These are phyloP conservation scores for Empis stercorea DNA, from an alignment of 2,888 invertebrate genomes.

Conservation along the genomic window DNA sequence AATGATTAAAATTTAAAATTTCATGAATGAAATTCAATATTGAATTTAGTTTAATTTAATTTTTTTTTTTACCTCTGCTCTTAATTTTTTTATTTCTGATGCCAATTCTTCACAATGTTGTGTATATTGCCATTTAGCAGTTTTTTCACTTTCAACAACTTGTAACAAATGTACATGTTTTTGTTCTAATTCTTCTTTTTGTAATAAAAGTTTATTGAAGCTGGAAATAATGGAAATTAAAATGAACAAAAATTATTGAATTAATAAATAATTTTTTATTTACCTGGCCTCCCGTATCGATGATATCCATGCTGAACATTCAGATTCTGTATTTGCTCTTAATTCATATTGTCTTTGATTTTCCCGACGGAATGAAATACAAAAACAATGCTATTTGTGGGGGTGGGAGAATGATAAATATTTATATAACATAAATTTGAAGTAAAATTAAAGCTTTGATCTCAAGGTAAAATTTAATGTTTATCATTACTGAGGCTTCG, in stretches of 20 bases:
- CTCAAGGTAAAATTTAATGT: no score
- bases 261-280: conserved; percentile 17
- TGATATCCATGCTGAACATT: conserved; percentile 84
- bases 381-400: conserved; percentile 86
- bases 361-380: conserved; percentile 74
- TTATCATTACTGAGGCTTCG: no score
- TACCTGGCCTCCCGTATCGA: conserved; percentile 80
- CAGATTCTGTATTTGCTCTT: conserved; percentile 68
- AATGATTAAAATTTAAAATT: no score
- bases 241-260: no score
- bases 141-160: conserved; percentile 83
- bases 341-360: conserved; percentile 80
- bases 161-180: conserved; percentile 80
- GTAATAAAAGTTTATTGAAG: conserved; percentile 76
- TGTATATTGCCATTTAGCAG: conserved; percentile 86
- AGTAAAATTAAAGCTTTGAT: no score
- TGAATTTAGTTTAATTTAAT: neutral
- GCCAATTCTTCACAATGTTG: conserved; percentile 86
- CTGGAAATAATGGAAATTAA: conserved; percentile 37
- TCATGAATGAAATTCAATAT: no score
- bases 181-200: conserved; percentile 84
- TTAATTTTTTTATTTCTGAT: conserved; percentile 74
- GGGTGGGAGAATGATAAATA: no score
- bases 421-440: no score
- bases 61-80: conserved; percentile 56